Evolutionary conservation across 2,888 invertebrate species (phyloP).

Genomic region (Troides aeacus): DNA sequence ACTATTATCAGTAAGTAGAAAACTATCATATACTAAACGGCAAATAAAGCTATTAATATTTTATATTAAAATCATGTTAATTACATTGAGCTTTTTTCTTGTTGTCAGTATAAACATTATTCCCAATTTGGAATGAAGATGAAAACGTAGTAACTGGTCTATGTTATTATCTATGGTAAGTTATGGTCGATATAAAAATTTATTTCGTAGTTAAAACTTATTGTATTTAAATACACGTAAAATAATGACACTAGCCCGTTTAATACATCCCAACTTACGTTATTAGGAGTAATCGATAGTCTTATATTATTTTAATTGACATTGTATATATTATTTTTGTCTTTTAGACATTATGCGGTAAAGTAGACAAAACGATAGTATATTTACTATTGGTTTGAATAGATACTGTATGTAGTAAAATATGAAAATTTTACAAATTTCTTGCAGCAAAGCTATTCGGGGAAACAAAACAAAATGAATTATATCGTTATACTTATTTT

Average conservation of each 20-base stretch:
- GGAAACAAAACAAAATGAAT: too few relatives aligned
- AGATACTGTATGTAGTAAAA: conserved; percentile 18
- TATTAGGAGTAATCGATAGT: conserved; percentile 24
- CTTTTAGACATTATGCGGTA: conserved; percentile 24
- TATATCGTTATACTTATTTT: too few relatives aligned
- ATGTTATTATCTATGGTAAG: background rate
- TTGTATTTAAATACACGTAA: conserved; percentile 16
- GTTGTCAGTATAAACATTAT: background rate
- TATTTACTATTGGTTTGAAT: conserved; percentile 28
- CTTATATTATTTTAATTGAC: conserved; percentile 30
- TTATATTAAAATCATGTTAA: background rate
- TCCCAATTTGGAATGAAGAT: conserved; percentile 11
- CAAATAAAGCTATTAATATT: background rate
- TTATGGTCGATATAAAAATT: background rate
- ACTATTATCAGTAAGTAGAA: background rate
- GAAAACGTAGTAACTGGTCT: conserved; percentile 1
- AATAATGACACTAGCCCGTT: conserved; percentile 25
- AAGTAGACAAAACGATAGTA: conserved; percentile 9
- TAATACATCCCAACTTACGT: conserved; percentile 20
- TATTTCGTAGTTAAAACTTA: background rate
- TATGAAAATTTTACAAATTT: conserved; percentile 5
- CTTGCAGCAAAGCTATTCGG: background rate
- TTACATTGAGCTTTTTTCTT: background rate
- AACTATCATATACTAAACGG: background rate
- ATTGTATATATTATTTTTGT: conserved; percentile 19